Evolutionary conservation across 1,140 invertebrate genomes (phyloP).

Genomic region (Drosophila sp.): DNA sequence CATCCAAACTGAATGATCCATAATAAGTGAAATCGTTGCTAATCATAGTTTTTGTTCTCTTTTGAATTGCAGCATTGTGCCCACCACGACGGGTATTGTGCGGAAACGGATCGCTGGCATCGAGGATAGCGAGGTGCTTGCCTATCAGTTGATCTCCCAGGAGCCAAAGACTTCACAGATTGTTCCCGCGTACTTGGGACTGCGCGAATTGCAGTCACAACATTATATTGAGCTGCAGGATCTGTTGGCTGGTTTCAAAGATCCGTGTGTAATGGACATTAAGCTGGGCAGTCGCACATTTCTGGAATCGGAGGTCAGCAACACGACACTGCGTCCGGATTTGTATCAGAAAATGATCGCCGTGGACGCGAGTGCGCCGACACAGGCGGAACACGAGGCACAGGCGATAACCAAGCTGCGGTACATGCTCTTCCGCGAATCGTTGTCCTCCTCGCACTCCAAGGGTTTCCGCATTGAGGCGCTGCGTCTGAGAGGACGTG

Average conservation of each 20-base stretch:
- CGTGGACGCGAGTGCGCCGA: slow-evolving; percentile 94
- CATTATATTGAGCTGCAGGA: slow-evolving; percentile 96
- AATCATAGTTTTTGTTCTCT: slow-evolving; percentile 8
- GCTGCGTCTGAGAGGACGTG: slow-evolving; percentile 92
- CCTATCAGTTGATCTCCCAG: slow-evolving; percentile 92
- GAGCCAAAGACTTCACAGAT: slow-evolving; percentile 91
- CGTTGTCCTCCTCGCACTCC: slow-evolving; percentile 95
- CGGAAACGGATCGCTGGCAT: slow-evolving; percentile 92
- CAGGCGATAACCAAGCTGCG: slow-evolving; percentile 95
- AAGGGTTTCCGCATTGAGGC: slow-evolving; percentile 98
- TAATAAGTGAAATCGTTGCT: neutral
- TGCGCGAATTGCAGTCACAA: slow-evolving; percentile 94
- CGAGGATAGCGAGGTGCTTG: slow-evolving; percentile 92
- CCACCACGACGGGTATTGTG: slow-evolving; percentile 96
- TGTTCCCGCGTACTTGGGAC: slow-evolving; percentile 94
- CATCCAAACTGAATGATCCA: neutral
- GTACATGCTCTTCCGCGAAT: slow-evolving; percentile 98
- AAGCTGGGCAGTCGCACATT: slow-evolving; percentile 97
- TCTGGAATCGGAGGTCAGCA: slow-evolving; percentile 96
- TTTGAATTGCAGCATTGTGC: slow-evolving; percentile 89
- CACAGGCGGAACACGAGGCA: slow-evolving; percentile 90
- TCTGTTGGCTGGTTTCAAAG: slow-evolving; percentile 92
- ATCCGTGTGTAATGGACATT: slow-evolving; percentile 96
- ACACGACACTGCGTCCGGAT: slow-evolving; percentile 90
- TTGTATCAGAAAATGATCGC: slow-evolving; percentile 97